Base-by-base conservation (phyloP, 2,113 vertebrate genomes). In the Eolophus roseicapilla region DNA sequence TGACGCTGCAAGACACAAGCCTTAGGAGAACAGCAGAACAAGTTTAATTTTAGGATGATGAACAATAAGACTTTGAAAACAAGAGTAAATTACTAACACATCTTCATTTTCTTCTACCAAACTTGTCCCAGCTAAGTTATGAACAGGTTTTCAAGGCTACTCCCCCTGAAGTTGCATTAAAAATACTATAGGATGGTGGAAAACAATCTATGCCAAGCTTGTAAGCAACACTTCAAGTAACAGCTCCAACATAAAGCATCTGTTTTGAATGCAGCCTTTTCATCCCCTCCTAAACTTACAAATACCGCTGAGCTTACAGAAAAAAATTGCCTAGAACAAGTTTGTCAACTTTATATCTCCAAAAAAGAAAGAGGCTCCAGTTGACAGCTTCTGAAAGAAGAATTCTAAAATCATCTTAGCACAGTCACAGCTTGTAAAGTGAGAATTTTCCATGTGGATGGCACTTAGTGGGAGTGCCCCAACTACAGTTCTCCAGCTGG, bases 1-100 rank as follows among this genome's bases (percentile, higher is more conserved):
- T 99, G 99, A 21, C 99, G 98, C 88, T 99, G 99, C 87, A 99
- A 97, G 80, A 99, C 99, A 93, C 99, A 99, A 13, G 99, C 99
- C 99, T 99, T 78, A 28, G n/a, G 37, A 41, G 37, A 78, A 47
- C 4, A 83, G 55, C 13, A 25, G 29, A 41, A 53, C 10, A 39
- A 50, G 37, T 18, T 43, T 39, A 20, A 35, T 2, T 7, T 50
- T 8, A 69, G 46, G 11, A 47, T 50, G 59, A 46, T 2, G 10
- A 53, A 73, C 76, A 8, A 4, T 2, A 70, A 4, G 8, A 20
- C 79, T 33, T 35, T 29, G 13, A 78, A 88, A 88, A 27, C 15
- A n/a, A 49, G 25, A 73, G 7, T 11, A 68, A 55, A 15, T 69
- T 83, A 10, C 47, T 57, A 55, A 33, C 1, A 6, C 6, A 6